Conservation (phyloP, 1,140 invertebrate genomes). For the Galendromus occidentalis region DNA sequence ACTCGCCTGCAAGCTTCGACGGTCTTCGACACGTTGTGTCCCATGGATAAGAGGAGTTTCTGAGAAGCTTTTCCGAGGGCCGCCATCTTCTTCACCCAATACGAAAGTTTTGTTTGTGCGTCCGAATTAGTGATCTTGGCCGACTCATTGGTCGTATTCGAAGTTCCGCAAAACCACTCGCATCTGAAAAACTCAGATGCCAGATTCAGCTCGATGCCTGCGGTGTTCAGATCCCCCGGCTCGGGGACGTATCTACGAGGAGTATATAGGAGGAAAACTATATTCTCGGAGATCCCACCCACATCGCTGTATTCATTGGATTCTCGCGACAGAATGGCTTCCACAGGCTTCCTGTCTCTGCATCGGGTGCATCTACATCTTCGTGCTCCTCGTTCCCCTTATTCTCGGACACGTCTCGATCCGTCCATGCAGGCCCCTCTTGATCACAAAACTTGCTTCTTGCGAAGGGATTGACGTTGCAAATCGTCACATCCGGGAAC, state of each 20-base stretch:
- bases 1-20: neutral
- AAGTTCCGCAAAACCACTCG: neutral
- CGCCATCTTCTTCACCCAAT: neutral
- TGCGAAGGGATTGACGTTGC: neutral
- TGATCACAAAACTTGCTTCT: neutral
- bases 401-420: neutral
- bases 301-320: neutral
- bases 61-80: neutral
- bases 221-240: no score
- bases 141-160: neutral
- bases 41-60: neutral
- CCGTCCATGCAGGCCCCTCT: neutral
- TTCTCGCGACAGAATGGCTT: neutral
- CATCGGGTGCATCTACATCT: neutral
- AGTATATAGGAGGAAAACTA: no score
- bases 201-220: no score
- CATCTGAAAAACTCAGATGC: neutral
- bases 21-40: neutral
- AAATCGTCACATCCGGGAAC: constrained; percentile 4
- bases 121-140: neutral
- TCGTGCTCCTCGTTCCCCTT: neutral
- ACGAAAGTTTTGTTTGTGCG: neutral
- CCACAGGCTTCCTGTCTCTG: neutral
- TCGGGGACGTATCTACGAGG: no score
- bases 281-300: neutral